Conservation (phyloP, 2,113 vertebrate genomes). For the Gasterosteus nipponicus region DNA sequence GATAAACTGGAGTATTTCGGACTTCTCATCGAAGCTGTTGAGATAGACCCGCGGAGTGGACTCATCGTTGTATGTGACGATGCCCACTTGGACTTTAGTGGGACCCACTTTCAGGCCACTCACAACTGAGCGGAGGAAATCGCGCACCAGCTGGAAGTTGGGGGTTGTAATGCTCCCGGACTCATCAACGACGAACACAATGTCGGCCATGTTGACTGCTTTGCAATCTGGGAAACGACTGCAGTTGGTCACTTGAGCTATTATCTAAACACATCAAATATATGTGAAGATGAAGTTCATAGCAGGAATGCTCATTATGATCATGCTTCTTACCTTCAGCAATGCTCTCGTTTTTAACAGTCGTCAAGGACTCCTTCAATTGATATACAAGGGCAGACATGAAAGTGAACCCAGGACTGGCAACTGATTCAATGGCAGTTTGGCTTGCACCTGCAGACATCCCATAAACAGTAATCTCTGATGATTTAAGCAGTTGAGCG, state of each 20-base stretch:
- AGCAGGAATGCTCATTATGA: neutral
- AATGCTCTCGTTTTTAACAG: constrained; percentile 1
- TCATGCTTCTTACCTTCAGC: constrained; percentile 24
- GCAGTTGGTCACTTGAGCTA: neutral
- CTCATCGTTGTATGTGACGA: constrained; percentile 78
- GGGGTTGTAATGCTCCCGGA: constrained; percentile 68
- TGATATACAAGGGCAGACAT: constrained; percentile 1
- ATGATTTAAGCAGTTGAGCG: constrained; percentile 68
- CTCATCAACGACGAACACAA: constrained; percentile 88
- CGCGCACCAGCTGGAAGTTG: constrained; percentile 79
- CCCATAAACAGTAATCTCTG: constrained; percentile 75
- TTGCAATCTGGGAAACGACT: constrained; percentile 78
- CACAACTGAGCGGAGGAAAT: constrained; percentile 81
- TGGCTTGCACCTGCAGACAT: constrained; percentile 67
- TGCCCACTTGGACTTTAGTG: constrained; percentile 77
- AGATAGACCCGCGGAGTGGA: constrained; percentile 78
- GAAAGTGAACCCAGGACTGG: constrained; percentile 23
- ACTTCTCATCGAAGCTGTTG: constrained; percentile 74
- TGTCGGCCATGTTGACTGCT: constrained; percentile 77
- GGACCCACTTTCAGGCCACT: constrained; percentile 69
- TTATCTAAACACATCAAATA: neutral
- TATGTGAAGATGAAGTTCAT: neutral
- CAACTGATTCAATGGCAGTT: constrained; percentile 41
- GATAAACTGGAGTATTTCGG: constrained; percentile 79
- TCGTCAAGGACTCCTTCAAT: constrained; percentile 47